These are phyloP conservation scores for Melipona bicolor DNA, from an alignment of 2,888 invertebrate species.

Conservation along the genomic window DNA sequence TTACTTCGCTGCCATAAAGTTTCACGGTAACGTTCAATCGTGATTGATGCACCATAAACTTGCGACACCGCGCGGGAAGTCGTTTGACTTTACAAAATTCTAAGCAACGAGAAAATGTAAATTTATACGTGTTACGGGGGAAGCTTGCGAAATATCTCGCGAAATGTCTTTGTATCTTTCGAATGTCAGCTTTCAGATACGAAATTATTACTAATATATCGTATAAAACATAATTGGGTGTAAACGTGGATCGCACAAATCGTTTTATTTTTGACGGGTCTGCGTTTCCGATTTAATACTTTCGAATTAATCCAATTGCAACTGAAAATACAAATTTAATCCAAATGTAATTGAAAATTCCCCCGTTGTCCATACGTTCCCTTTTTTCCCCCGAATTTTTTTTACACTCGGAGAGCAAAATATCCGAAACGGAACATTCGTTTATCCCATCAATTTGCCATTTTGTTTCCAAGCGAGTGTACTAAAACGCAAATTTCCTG, in stretches of 20 bases:
- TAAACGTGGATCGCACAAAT: neutral
- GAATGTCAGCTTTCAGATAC: neutral
- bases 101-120: neutral
- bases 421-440: neutral
- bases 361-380: neutral
- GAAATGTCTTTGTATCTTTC: neutral
- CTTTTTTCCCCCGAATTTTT: neutral
- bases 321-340: neutral
- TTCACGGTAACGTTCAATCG: neutral
- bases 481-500: neutral
- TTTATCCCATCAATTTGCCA: constrained; percentile 7
- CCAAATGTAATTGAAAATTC: neutral
- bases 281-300: neutral
- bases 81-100: constrained; percentile 5
- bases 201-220: neutral
- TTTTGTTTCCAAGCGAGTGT: neutral
- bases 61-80: neutral
- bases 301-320: neutral
- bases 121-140: neutral
- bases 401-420: neutral
- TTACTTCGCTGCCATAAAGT: neutral
- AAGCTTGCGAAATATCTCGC: neutral
- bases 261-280: neutral
- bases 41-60: constrained; percentile 18
- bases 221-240: neutral